phyloP scores from a whole-genome alignment of 2,888 invertebrate species.

The Steinernema hermaphroditum region DNA sequence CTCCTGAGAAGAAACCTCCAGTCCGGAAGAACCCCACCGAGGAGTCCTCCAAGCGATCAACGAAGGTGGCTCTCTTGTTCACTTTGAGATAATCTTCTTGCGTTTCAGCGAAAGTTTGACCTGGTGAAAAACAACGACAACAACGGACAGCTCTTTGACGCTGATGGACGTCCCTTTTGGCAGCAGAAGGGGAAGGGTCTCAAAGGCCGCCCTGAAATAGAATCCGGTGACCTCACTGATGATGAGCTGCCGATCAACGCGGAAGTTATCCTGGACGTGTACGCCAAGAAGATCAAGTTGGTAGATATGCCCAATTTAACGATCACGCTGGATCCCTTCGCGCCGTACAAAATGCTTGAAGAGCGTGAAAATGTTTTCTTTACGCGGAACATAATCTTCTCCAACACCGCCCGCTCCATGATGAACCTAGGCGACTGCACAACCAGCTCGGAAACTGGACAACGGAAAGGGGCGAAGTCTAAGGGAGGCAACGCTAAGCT shows the following conservation, averaged over 20 bases:
- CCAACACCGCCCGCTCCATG: slow-evolving; percentile 45
- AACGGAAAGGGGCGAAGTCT: not conserved
- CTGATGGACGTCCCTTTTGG: slow-evolving; percentile 37
- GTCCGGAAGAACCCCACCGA: not conserved
- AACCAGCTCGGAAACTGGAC: not conserved
- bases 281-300: slow-evolving; percentile 37
- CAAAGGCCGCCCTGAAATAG: not conserved
- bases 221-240: slow-evolving; percentile 33
- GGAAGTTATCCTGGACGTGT: slow-evolving; percentile 40
- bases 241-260: slow-evolving; percentile 44
- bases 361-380: slow-evolving; percentile 38
- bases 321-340: slow-evolving; percentile 39
- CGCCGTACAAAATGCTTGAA: slow-evolving; percentile 28
- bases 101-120: not conserved
- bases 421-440: slow-evolving; percentile 39
- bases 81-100: not conserved
- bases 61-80: not conserved
- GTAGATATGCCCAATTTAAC: slow-evolving; percentile 38
- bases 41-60: not conserved
- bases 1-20: not conserved
- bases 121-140: slow-evolving; percentile 33
- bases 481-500: not conserved
- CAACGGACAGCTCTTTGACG: slow-evolving; percentile 32
- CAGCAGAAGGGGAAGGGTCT: slow-evolving; percentile 32
- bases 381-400: slow-evolving; percentile 36